These are phyloP conservation scores for Leptodactylus fuscus DNA, from an alignment of 2,113 vertebrate species.

Conservation along the genomic window DNA sequence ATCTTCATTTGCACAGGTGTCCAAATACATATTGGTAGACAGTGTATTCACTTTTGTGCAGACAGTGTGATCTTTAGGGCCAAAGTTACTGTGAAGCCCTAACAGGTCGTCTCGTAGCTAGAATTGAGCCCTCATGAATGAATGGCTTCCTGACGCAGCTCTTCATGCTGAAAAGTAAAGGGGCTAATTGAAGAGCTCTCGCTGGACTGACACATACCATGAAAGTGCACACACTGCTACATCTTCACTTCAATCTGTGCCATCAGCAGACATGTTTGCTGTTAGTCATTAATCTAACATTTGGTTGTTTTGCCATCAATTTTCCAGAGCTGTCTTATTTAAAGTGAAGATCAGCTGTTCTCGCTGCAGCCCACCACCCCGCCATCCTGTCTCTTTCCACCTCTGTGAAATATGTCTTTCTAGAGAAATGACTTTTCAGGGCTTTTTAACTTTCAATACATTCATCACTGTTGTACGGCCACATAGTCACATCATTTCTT, in stretches of 20 bases:
- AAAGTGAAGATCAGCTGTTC: slow-evolving; percentile 40
- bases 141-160: not conserved
- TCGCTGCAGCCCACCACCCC: slow-evolving; percentile 24
- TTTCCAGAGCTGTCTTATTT: slow-evolving; percentile 44
- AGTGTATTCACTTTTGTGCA: no score
- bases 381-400: slow-evolving; percentile 36
- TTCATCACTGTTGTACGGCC: slow-evolving; percentile 25
- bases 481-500: slow-evolving; percentile 2
- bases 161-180: not conserved
- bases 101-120: no score
- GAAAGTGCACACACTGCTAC: slow-evolving; percentile 24
- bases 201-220: slow-evolving; percentile 11
- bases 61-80: no score
- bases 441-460: slow-evolving; percentile 43
- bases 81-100: no score
- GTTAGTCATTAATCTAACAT: slow-evolving; percentile 52
- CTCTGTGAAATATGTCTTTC: slow-evolving; percentile 37
- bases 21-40: no score
- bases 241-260: slow-evolving; percentile 48
- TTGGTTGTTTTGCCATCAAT: slow-evolving; percentile 44
- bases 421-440: slow-evolving; percentile 7
- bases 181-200: not conserved
- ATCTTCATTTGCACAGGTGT: no score
- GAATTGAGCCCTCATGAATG: not conserved
- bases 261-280: slow-evolving; percentile 29